phyloP scores from a whole-genome alignment of 2,113 vertebrate species.

The Chaetorhynchus papuensis region DNA sequence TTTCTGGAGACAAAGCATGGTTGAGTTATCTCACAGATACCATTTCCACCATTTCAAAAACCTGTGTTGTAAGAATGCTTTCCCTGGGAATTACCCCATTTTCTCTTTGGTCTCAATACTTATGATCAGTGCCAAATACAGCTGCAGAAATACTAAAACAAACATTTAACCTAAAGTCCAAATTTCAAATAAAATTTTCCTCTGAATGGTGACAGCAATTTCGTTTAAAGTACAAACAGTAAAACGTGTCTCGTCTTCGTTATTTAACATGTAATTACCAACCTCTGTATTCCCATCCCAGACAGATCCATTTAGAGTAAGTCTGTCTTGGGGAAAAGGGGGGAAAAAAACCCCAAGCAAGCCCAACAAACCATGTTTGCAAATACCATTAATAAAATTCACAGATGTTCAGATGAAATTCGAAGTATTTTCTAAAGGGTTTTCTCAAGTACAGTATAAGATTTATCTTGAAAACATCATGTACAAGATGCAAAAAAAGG shows the following conservation, averaged over 20 bases:
- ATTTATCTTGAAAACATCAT: neutral
- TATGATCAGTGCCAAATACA: neutral
- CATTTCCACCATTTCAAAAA: neutral
- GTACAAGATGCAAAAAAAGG: neutral
- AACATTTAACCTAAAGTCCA: neutral
- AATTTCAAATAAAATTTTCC: neutral
- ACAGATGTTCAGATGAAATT: neutral
- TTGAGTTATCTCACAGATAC: neutral
- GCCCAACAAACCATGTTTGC: neutral
- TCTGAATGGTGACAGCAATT: neutral
- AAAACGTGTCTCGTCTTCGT: neutral
- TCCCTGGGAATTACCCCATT: neutral
- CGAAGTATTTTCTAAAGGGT: neutral
- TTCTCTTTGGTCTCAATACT: neutral
- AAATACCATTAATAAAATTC: neutral
- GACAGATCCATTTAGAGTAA: neutral
- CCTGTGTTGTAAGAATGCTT: neutral
- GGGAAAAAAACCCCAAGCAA: neutral
- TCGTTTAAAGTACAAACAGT: neutral
- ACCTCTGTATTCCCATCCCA: neutral
- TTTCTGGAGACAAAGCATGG: slow-evolving; percentile 75
- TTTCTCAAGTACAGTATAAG: neutral
- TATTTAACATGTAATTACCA: neutral
- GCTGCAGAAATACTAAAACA: neutral
- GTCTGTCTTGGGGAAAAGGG: neutral